Evolutionary conservation across 2,888 invertebrate species (phyloP), one percentile per base, ranked within the genome.

Genomic region (Eurois occulta): DNA sequence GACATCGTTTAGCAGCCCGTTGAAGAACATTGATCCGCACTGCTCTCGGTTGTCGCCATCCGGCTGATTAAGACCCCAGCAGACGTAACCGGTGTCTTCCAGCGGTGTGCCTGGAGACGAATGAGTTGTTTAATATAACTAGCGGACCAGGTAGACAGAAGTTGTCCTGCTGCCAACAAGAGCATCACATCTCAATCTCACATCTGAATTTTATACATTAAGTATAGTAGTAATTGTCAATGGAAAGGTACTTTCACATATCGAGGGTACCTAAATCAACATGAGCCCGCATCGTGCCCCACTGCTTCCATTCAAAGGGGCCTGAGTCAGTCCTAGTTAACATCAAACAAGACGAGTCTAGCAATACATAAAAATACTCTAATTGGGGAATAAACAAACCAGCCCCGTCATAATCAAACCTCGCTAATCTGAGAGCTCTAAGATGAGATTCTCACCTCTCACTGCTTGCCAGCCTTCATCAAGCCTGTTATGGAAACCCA

Each of bases 21-120:
- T 90, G 90, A 91, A 94, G 84, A 93, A 95, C 94, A 96, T 95
- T 4, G 94, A 93, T 16, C 96, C 96, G 73, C 96, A 96, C 3
- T 76, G 81, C 80, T 95, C 94, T 0, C 86, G 85, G 5, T 88
- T 92, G 0, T 89, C 91, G 0, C 93, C 93, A 67, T 95, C 95
- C 0, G 96, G 96, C 73, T 96, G 95, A 1, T 90, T 86, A 62
- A 87, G 81, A 6, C 92, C 92, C 95, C 95, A 95, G 6, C 80
- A 81, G 0, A 88, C 78, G 80, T 94, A 95, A 0, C 95, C 95
- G 52, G 92, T 91, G 43, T 93, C 85, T 43, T 88, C 88, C 67
- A 95, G 72, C 0, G 91, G 38, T 5, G 84, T 86, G 28, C 81
- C 83, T 84, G 28, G 5, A 43, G 75, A 8, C 13, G 38, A 52